Conservation (phyloP, 2,113 vertebrate species). For the Mystacornis crossleyi region DNA sequence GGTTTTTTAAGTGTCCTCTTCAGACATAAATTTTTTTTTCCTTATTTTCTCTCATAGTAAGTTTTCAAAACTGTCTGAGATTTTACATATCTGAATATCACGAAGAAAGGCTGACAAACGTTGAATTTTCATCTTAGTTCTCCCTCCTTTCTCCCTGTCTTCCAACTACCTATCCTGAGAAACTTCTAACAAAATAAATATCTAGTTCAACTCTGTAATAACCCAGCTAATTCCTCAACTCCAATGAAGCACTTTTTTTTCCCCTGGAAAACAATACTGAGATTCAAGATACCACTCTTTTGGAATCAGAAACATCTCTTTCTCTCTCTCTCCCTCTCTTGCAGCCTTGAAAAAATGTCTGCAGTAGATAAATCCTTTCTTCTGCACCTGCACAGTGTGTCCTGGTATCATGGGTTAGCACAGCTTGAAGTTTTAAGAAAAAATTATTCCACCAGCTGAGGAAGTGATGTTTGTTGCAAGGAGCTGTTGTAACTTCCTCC, state of each 20-base stretch:
- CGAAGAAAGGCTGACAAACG: neutral
- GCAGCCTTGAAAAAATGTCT: neutral
- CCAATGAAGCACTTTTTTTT: neutral
- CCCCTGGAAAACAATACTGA: accelerated
- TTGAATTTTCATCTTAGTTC: neutral
- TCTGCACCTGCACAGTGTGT: neutral
- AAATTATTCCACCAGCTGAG: too few species aligned
- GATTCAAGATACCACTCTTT: neutral
- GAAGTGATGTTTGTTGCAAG: too few species aligned
- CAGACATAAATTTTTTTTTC: neutral
- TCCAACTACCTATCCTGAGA: neutral
- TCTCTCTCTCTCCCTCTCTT: too few species aligned
- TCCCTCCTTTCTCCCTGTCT: neutral
- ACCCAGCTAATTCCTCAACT: neutral
- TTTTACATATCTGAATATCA: neutral
- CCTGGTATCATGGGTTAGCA: too few species aligned
- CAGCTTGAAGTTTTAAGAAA: too few species aligned
- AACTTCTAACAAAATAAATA: neutral
- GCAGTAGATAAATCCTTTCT: neutral
- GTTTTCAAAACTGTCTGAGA: neutral
- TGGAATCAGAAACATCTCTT: neutral
- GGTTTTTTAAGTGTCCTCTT: neutral
- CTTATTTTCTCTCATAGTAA: neutral
- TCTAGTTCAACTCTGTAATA: neutral
- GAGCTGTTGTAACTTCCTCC: too few species aligned